phyloP scores from a whole-genome alignment of 2,888 invertebrate genomes.

The Meteorus cinctellus region DNA sequence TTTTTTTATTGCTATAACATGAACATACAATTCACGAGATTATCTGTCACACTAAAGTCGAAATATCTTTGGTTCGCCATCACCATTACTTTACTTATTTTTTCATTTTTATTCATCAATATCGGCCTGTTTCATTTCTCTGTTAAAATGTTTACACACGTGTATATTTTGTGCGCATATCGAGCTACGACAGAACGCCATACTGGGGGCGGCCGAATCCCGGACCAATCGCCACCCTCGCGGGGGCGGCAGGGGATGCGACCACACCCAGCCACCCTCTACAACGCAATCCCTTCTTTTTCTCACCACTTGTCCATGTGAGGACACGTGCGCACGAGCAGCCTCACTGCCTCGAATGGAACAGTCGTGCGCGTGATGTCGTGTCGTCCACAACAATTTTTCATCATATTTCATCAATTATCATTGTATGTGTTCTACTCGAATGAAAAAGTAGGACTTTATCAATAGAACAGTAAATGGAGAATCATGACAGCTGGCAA shows the following conservation, averaged over 20 bases:
- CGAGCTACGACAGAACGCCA: slow-evolving; percentile 61
- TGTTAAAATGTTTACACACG: background rate
- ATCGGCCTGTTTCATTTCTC: background rate
- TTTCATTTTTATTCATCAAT: background rate
- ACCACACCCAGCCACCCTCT: slow-evolving; percentile 57
- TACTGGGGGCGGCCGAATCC: slow-evolving; percentile 67
- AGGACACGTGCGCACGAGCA: slow-evolving; percentile 68
- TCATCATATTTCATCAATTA: background rate
- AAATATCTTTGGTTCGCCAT: too few species aligned
- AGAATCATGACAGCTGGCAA: background rate
- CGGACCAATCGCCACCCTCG: slow-evolving; percentile 63
- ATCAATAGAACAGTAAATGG: too few species aligned
- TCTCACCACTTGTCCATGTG: slow-evolving; percentile 45
- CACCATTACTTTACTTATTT: background rate
- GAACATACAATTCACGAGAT: too few species aligned
- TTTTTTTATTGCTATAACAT: too few species aligned
- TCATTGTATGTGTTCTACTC: background rate
- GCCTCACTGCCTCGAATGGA: slow-evolving; percentile 47
- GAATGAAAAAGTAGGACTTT: background rate
- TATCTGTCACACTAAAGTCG: too few species aligned
- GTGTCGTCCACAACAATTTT: slow-evolving; percentile 45
- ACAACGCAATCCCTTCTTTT: slow-evolving; percentile 44
- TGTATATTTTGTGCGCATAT: slow-evolving; percentile 32
- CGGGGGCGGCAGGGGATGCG: slow-evolving; percentile 61
- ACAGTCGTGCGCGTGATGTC: slow-evolving; percentile 66